A percentile compares a stretch with the other conserved stretches of the same genome.
Evolutionary conservation across 1,140 invertebrate genomes (phyloP).

Genomic region (Drosophila lowei): DNA sequence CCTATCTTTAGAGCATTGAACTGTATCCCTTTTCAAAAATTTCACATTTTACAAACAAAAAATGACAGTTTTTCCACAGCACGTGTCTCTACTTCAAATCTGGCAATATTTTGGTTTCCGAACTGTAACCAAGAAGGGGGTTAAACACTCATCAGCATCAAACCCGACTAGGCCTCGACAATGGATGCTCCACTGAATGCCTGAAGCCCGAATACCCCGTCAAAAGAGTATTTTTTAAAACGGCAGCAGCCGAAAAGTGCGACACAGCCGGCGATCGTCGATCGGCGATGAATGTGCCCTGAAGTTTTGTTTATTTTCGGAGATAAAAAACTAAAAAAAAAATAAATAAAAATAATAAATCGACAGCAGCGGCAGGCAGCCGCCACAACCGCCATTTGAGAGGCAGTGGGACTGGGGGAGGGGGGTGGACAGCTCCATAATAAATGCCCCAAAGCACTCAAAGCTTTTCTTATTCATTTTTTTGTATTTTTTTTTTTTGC

Average conservation of each 20-base stretch:
- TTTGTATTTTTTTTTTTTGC: constrained; percentile 37
- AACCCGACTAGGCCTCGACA: neutral
- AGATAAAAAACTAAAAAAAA: constrained; percentile 44
- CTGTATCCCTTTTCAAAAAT: too few species aligned
- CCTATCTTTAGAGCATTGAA: too few species aligned
- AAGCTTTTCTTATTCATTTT: constrained; percentile 62
- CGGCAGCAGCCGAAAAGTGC: constrained; percentile 51
- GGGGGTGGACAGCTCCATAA: constrained; percentile 43
- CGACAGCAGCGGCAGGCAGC: constrained; percentile 22
- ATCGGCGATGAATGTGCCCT: constrained; percentile 44
- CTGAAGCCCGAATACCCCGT: neutral
- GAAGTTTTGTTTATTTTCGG: constrained; percentile 64
- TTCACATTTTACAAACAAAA: too few species aligned
- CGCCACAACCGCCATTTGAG: neutral
- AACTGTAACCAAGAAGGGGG: too few species aligned
- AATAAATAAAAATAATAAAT: constrained; percentile 41
- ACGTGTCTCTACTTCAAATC: too few species aligned
- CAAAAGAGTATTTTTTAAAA: constrained; percentile 33
- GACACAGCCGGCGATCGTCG: constrained; percentile 32
- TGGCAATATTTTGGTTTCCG: too few species aligned
- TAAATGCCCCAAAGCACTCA: constrained; percentile 55
- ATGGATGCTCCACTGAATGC: too few species aligned
- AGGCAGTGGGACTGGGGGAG: constrained; percentile 26
- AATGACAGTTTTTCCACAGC: too few species aligned
- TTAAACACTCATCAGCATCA: too few species aligned